Evolutionary conservation across 2,888 invertebrate genomes (phyloP).

Genomic region (Pristionchus fissidentatus): DNA sequence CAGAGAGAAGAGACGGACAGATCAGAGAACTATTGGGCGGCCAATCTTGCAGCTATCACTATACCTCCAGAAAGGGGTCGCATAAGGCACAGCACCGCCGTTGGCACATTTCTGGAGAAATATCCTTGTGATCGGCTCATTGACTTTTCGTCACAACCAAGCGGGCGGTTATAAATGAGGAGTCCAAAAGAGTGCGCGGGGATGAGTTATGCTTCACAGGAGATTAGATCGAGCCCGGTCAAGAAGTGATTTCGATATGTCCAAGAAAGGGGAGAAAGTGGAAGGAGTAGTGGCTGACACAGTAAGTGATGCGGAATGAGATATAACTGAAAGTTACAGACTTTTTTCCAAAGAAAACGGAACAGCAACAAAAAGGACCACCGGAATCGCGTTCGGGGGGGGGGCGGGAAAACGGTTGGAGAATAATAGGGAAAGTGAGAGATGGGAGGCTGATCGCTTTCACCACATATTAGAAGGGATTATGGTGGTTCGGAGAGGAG

Average conservation of each 20-base stretch:
- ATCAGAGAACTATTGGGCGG: not conserved
- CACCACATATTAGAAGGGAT: not conserved
- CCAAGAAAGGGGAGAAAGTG: no score
- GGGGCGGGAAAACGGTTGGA: not conserved
- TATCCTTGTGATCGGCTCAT: no score
- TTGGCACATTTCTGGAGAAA: no score
- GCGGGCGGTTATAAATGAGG: no score
- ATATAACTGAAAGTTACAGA: not conserved
- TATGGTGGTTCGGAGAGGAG: slow-evolving; percentile 25
- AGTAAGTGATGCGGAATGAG: not conserved
- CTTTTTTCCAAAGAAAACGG: not conserved
- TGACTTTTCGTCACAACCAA: no score
- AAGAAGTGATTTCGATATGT: no score
- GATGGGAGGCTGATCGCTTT: not conserved
- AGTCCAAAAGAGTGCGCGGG: no score
- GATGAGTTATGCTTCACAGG: no score
- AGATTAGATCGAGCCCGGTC: no score
- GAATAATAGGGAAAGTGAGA: not conserved
- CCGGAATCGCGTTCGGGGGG: not conserved
- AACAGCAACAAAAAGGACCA: not conserved
- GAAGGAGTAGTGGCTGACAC: not conserved
- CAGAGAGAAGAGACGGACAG: not conserved
- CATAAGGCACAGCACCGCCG: no score
- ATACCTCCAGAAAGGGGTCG: not conserved
- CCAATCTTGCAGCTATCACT: not conserved